Evolutionary conservation across 2,888 invertebrate species (phyloP), one percentile per base, ranked within the genome.

Genomic region (Melinaea menophilus): DNA sequence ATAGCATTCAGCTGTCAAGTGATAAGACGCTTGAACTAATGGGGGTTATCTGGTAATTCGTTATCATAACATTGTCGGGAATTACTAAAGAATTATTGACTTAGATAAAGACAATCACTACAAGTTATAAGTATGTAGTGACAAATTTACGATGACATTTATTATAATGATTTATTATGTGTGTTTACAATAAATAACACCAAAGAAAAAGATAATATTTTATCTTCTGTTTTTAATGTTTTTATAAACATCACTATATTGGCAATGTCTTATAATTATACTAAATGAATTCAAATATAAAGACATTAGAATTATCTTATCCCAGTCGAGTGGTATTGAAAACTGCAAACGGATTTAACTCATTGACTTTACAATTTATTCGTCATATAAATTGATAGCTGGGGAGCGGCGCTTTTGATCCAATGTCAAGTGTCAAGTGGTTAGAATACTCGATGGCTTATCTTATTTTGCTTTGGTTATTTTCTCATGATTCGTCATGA

Each of bases 61-160:
- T 67, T 68, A 70, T 68, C 70, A 51, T 64, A 57, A 35, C 33
- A 22, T 41, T 48, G 63, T 64, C 61, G 63, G 58, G 37, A 45
- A 61, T 65, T 70, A 65, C 67, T 65, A 64, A 67, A 65, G 67
- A 68, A 64, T 62, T 70, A 68, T 70, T 67, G 63, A 55, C 22
- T 33, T n/a, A 47, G 68, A 68, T 68, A 68, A 66, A 57, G 58
- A 60, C 45, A 67, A 69, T 63, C 65, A 13, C 22, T 60, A 56
- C 64, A 56, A 54, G 64, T 59, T 60, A 56, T 62, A 56, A 55
- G 66, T 58, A 57, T 64, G 63, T 64, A 60, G 46, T 64, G 66
- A 68, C 63, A 65, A 70, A 68, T 70, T 70, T 68, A 70, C 60
- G 63, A 64, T 46, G 62, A 51, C 61, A 68, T 68, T 63, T 59